Evolutionary conservation across 2,888 invertebrate species (phyloP), one percentile per base, ranked within the genome.

Genomic region (Pocota personata): DNA sequence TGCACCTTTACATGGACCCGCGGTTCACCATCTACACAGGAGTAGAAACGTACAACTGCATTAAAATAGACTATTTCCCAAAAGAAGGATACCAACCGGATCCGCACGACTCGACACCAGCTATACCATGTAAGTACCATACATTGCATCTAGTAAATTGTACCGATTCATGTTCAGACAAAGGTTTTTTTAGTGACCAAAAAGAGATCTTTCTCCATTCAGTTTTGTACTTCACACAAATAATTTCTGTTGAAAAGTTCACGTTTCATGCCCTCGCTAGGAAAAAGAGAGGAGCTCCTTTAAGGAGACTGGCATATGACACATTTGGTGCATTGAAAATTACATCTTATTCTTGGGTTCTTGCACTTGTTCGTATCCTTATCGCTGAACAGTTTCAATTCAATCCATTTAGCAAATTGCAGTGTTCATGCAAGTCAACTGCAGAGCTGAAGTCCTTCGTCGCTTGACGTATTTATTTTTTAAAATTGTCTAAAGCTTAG

Each of bases 71-170:
- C 90, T 97, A 97, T 93, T 97, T 98, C 91, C 96, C 97, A 7
- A 94, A 95, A 89, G 97, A 97, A 89, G 96, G 96, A 89, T 97
- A 97, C 93, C 95, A 95, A 88, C 96, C 97, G 12, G 97, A 98
- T 93, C 96, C 96, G 0, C 96, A 96, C 90, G 97, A 98, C 92
- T 97, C 97, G 7, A 97, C 97, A n/a, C 95, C 96, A 93, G 97
- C 97, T 27, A 97, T 98, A 93, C 97, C 97, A 91, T 97, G 98
- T 98, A 94, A 97, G 97, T 95, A 78, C 50, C 71, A 48, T n/a
- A 12, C 19, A 2, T 14, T 87, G 43, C 37, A 27, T n/a, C 32
- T 67, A 62, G 64, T 62, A 66, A 46, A 57, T 84, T 76, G 43
- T 48, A 64, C 35, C 58, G 62, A 69, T 77, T 80, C 73, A 57